Percentiles rank a stretch among this genome's conserved stretches.
Evolutionary conservation across 2,113 vertebrate species (phyloP).

Genomic region (Hippolais icterina): DNA sequence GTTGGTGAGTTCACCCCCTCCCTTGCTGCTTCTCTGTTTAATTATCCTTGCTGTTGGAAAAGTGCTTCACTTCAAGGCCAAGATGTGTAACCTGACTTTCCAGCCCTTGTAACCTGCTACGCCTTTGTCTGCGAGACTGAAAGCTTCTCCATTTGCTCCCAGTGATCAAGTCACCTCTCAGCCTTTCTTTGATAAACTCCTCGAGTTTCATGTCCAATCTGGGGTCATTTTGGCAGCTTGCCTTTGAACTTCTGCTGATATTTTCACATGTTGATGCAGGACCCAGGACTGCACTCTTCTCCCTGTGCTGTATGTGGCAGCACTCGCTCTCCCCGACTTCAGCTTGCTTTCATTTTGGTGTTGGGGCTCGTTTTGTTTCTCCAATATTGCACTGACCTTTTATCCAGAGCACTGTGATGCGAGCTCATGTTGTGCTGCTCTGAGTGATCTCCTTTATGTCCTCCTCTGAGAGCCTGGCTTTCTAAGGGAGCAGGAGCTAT

Average conservation of each 20-base stretch:
- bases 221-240: neutral
- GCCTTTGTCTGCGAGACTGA: neutral
- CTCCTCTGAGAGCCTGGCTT: neutral
- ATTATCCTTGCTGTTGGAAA: conserved; percentile 20
- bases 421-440: neutral
- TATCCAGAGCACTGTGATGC: neutral
- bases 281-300: neutral
- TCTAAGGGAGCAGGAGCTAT: neutral
- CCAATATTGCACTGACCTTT: neutral
- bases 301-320: rapidly evolving
- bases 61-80: conserved; percentile 14
- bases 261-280: neutral
- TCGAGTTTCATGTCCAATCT: neutral
- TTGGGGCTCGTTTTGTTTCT: neutral
- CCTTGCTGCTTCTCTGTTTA: conserved; percentile 1
- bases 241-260: neutral
- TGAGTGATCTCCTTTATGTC: neutral
- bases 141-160: neutral
- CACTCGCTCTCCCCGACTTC: neutral
- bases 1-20: neutral
- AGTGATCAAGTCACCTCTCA: neutral
- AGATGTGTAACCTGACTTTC: neutral
- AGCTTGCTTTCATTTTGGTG: neutral
- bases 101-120: neutral
- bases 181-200: conserved; percentile 15